Evolutionary conservation across 2,888 invertebrate genomes (phyloP).

Genomic region (Nemurella pictetii): DNA sequence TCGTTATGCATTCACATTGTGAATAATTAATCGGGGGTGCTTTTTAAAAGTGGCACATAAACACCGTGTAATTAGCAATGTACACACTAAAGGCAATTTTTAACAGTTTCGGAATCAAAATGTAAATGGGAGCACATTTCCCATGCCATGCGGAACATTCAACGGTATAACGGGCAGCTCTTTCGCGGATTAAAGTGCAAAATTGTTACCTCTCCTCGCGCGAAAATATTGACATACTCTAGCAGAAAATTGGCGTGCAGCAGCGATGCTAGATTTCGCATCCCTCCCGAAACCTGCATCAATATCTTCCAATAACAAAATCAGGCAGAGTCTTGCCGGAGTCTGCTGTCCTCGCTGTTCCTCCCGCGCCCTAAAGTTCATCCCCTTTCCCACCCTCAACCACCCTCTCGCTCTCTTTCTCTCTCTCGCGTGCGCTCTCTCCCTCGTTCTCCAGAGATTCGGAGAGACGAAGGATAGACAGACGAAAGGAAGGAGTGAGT

Average conservation of each 20-base stretch:
- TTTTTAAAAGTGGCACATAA: neutral
- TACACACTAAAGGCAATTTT: too few relatives aligned
- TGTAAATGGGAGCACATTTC: neutral
- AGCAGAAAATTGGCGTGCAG: neutral
- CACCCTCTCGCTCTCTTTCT: conserved; percentile 54
- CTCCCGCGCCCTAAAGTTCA: conserved; percentile 58
- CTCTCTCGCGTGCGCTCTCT: conserved; percentile 57
- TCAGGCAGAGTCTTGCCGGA: conserved; percentile 46
- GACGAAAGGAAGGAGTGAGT: conserved; percentile 2
- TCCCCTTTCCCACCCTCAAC: conserved; percentile 44
- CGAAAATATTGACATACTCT: neutral
- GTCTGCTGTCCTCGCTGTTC: conserved; percentile 55
- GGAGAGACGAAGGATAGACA: neutral
- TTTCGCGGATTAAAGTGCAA: neutral
- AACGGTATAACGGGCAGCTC: neutral
- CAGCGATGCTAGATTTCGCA: neutral
- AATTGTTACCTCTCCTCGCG: neutral
- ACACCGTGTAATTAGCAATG: neutral
- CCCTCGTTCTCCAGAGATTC: conserved; percentile 39
- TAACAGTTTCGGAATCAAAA: neutral
- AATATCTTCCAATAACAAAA: neutral
- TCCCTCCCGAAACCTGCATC: conserved; percentile 9
- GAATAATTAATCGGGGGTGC: neutral
- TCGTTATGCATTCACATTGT: neutral
- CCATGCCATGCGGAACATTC: neutral